These are phyloP conservation scores for Cerastis leucographa DNA, from an alignment of 2,888 invertebrate genomes.

Conservation along the genomic window DNA sequence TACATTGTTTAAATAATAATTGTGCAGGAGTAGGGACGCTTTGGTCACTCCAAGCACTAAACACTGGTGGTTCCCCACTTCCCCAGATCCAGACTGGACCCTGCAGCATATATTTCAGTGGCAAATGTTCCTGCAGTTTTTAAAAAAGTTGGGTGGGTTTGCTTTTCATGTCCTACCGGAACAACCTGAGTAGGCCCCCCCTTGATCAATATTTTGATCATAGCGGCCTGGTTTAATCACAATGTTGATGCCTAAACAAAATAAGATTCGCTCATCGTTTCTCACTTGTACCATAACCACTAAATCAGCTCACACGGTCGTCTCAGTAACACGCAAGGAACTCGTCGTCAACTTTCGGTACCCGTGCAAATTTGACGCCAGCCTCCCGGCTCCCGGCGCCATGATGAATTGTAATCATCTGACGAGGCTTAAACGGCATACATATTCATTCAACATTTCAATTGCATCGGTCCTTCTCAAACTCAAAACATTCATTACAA, in stretches of 20 bases:
- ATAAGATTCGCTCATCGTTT: slow-evolving; percentile 44
- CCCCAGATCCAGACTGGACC: neutral
- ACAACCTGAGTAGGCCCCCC: too few relatives aligned
- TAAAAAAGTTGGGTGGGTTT: neutral
- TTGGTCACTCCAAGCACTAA: neutral
- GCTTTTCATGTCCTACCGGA: neutral
- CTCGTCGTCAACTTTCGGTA: slow-evolving; percentile 73
- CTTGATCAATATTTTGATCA: neutral
- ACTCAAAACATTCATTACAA: neutral
- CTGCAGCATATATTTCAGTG: neutral
- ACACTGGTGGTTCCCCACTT: neutral
- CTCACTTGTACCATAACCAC: slow-evolving; percentile 63
- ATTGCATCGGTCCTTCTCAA: slow-evolving; percentile 3
- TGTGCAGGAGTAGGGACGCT: neutral
- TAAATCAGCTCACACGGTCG: slow-evolving; percentile 72
- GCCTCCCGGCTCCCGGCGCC: slow-evolving; percentile 33
- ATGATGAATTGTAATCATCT: slow-evolving; percentile 72
- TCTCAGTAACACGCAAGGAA: slow-evolving; percentile 69
- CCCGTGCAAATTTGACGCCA: slow-evolving; percentile 73
- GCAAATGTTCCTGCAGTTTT: neutral
- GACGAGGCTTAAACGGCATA: slow-evolving; percentile 45
- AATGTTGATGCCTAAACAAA: neutral
- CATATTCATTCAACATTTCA: slow-evolving; percentile 41
- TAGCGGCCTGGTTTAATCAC: neutral
- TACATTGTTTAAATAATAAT: neutral